Percentiles rank a stretch among this genome's conserved stretches.
These are phyloP conservation scores for Eupithecia subumbrata DNA, from an alignment of 2,888 invertebrate genomes.

Conservation along the genomic window DNA sequence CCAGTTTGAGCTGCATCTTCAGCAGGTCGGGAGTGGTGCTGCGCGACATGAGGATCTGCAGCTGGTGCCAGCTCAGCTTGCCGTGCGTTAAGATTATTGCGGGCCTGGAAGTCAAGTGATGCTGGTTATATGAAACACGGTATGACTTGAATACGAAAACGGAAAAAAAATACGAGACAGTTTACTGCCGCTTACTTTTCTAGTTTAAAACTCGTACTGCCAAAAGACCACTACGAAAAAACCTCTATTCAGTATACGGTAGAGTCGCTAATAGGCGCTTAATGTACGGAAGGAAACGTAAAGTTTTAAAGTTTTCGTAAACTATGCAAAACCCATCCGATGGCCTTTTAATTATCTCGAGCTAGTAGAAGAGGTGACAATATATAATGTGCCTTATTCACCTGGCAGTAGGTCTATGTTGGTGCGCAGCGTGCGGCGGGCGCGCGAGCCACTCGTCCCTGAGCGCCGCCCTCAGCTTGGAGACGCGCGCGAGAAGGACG, in stretches of 20 bases:
- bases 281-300: no score
- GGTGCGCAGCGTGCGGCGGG: constrained; percentile 40
- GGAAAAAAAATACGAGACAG: no score
- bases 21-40: constrained; percentile 98
- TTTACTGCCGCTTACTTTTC: no score
- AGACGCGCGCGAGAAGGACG: constrained; percentile 95
- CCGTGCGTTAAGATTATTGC: constrained; percentile 96
- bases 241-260: no score
- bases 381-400: constrained; percentile 84
- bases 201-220: no score
- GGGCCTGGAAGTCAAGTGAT: constrained; percentile 81
- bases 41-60: constrained; percentile 98
- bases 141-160: no score
- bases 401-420: constrained; percentile 50
- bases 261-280: no score
- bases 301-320: no score
- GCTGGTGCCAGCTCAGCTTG: constrained; percentile 95
- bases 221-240: no score
- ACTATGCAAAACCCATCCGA: no score
- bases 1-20: constrained; percentile 98
- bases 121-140: background rate
- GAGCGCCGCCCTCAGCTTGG: constrained; percentile 90
- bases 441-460: constrained; percentile 91
- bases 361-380: constrained; percentile 95
- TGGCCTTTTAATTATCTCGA: no score